Evolutionary conservation across 2,113 vertebrate genomes (phyloP).

Genomic region (Pyrgilauda ruficollis): DNA sequence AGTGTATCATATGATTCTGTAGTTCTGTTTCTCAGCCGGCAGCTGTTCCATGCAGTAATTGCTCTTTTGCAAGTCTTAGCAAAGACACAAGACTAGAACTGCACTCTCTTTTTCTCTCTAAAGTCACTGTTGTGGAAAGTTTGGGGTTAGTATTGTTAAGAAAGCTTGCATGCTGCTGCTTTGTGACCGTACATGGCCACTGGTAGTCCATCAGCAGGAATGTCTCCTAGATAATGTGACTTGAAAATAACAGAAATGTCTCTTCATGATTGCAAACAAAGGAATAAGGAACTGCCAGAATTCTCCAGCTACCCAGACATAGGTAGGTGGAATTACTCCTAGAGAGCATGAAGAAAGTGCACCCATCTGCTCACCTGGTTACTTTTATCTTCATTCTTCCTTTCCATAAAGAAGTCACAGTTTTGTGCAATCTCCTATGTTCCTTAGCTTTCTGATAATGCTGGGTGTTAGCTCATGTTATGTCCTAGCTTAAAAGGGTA

Average conservation of each 20-base stretch:
- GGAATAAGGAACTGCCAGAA: neutral
- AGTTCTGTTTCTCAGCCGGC: neutral
- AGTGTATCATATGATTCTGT: neutral
- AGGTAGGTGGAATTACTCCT: neutral
- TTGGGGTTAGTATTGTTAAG: neutral
- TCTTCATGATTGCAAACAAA: neutral
- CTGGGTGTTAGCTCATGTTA: neutral
- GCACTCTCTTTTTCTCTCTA: neutral
- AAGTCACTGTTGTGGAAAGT: neutral
- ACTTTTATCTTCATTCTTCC: neutral
- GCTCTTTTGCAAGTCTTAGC: constrained; percentile 5
- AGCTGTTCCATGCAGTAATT: constrained; percentile 5
- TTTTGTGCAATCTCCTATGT: neutral
- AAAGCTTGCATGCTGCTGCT: neutral
- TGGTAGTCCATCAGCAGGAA: neutral
- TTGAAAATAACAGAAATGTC: neutral
- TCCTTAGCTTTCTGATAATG: neutral
- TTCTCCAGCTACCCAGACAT: neutral
- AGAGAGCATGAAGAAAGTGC: neutral
- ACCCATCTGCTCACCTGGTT: neutral
- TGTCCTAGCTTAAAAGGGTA: neutral
- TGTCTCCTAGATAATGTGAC: neutral
- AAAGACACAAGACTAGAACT: neutral
- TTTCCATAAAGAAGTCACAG: constrained; percentile 4
- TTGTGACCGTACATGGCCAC: neutral